phyloP scores from a whole-genome alignment of 2,888 invertebrate species.

The Philopedon plagiatum region DNA sequence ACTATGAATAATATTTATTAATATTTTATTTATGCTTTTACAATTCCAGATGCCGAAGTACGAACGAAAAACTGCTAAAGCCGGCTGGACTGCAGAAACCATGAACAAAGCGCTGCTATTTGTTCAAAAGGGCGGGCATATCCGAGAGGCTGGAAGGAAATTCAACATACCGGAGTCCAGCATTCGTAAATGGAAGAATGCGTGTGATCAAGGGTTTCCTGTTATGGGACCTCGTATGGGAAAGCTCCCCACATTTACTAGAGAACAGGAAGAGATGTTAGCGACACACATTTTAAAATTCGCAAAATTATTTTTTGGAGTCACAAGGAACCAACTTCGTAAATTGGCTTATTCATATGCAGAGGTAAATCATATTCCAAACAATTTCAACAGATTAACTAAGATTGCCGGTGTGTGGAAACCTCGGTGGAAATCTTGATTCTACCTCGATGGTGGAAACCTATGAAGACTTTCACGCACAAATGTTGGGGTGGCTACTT shows the following conservation, averaged over 20 bases:
- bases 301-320: not conserved
- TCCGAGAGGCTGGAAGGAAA: not conserved
- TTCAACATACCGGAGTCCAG: not conserved
- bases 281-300: not conserved
- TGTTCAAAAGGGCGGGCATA: not conserved
- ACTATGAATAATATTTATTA: too few species aligned
- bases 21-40: too few species aligned
- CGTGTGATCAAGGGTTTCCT: not conserved
- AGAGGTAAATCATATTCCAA: not conserved
- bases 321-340: not conserved
- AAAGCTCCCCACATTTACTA: not conserved
- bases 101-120: not conserved
- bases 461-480: too few species aligned
- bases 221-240: not conserved
- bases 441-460: too few species aligned
- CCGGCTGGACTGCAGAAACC: not conserved
- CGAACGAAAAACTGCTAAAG: too few species aligned
- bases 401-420: not conserved
- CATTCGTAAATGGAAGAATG: not conserved
- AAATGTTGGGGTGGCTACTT: too few species aligned
- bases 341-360: not conserved
- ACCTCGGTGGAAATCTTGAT: not conserved
- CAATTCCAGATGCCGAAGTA: too few species aligned
- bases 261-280: not conserved
- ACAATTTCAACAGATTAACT: not conserved